phyloP scores from a whole-genome alignment of 1,140 invertebrate species.

The Drosophila subobscura region DNA sequence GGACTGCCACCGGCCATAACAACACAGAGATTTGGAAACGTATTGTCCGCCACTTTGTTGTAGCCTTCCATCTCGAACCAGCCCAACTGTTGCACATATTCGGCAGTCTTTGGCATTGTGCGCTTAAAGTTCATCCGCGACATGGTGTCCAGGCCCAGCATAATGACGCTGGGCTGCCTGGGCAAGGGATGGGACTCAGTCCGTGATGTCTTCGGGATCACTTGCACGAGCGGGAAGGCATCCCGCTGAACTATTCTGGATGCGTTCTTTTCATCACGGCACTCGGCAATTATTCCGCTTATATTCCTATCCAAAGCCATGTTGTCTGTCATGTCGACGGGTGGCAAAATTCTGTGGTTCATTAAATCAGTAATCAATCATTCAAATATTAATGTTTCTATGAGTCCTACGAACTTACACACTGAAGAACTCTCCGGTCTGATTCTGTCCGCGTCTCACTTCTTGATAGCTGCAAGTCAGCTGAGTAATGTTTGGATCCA shows the following conservation, averaged over 20 bases:
- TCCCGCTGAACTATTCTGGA: conserved; percentile 30
- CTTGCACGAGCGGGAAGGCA: conserved; percentile 46
- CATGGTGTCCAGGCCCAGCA: conserved; percentile 55
- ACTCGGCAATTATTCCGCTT: conserved; percentile 37
- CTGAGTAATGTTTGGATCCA: neutral
- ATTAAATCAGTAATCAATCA: too few species aligned
- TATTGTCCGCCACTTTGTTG: conserved; percentile 49
- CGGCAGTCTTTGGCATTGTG: conserved; percentile 48
- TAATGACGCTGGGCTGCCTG: conserved; percentile 44
- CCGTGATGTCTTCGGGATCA: neutral
- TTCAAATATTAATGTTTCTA: neutral
- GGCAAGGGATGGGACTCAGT: neutral
- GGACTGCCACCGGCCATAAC: conserved; percentile 21
- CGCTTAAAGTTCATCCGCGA: conserved; percentile 82
- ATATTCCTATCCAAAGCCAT: neutral
- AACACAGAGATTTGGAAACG: conserved; percentile 27
- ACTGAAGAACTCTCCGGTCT: neutral
- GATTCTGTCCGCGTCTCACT: neutral
- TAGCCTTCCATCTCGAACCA: conserved; percentile 65
- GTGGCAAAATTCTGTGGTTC: neutral
- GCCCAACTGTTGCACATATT: conserved; percentile 23
- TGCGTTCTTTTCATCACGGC: neutral
- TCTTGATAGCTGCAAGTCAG: conserved; percentile 26
- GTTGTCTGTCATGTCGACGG: conserved; percentile 1
- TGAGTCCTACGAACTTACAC: conserved; percentile 9